phyloP scores from a whole-genome alignment of 2,888 invertebrate species.

The Alsophila aescularia region DNA sequence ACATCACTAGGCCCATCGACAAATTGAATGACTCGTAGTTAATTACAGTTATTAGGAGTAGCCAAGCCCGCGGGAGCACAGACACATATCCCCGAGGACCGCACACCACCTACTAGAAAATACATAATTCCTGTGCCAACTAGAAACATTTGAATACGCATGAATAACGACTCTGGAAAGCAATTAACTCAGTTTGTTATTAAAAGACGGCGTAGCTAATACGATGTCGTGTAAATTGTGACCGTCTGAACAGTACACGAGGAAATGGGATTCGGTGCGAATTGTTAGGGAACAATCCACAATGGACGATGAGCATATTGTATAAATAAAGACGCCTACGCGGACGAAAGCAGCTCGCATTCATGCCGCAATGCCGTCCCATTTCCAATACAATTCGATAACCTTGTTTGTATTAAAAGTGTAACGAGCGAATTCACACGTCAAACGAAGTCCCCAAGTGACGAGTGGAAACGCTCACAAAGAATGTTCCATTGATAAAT shows the following conservation, averaged over 20 bases:
- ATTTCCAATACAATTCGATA: constrained; percentile 50
- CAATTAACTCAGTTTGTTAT: constrained; percentile 49
- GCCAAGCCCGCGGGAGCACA: constrained; percentile 58
- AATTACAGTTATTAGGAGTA: constrained; percentile 77
- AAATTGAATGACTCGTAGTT: constrained; percentile 64
- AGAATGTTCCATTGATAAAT: constrained; percentile 24
- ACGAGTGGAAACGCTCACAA: constrained; percentile 31
- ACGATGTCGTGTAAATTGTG: constrained; percentile 27
- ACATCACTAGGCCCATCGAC: constrained; percentile 38
- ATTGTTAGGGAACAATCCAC: constrained; percentile 57
- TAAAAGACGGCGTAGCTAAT: constrained; percentile 30
- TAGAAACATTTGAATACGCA: constrained; percentile 45
- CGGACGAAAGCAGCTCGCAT: constrained; percentile 44
- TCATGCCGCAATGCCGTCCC: constrained; percentile 37
- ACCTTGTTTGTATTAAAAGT: constrained; percentile 57
- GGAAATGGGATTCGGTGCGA: constrained; percentile 44
- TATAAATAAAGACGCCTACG: constrained; percentile 58
- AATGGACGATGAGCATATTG: constrained; percentile 51
- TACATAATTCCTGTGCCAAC: constrained; percentile 48
- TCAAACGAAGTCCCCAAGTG: constrained; percentile 39
- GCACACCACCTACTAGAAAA: constrained; percentile 42
- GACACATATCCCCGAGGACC: constrained; percentile 60
- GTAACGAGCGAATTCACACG: constrained; percentile 52
- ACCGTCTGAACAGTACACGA: constrained; percentile 36
- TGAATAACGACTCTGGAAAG: constrained; percentile 48